Base-by-base conservation (phyloP, 2,888 invertebrate species). In the Lepidocyrtoides sp. region DNA sequence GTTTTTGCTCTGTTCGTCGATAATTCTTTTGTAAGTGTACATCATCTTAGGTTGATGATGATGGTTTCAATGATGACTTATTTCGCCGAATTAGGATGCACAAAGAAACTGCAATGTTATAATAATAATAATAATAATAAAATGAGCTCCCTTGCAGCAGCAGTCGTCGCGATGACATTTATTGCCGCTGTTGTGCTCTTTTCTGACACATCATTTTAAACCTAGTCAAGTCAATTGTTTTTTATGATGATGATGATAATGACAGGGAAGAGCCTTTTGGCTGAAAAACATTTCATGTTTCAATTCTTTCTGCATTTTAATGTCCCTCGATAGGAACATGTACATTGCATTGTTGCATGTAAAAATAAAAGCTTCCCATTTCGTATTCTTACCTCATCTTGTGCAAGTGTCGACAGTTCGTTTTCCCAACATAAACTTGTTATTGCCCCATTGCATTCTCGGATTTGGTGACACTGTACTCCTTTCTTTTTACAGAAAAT, bases 391-490 rank as follows among this genome's bases (percentile, higher is more conserved):
- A n/a, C n/a, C n/a, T n/a, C 7, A 63, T 29, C 29, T 26, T 63
- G 14, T 63, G 63, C 63, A 26, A 63, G 7, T 26, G 63, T 63
- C 63, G 63, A n/a, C 66, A 26, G 60, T 4, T 60, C 17, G 2
- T 5, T 8, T 8, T 23, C 17, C 7, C 7, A 4, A n/a, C 17
- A 66, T 0, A 66, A 66, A 66, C 66, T 66, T 29, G 66, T 66
- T 66, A 66, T 66, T 66, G n/a, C 5, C 66, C 66, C 32, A 66
- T n/a, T n/a, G n/a, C n/a, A n/a, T 66, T 32, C 32, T 66, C 66
- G 66, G 66, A 20, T 3, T 20, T 14, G 48, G 26, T 26, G 10
- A 60, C 26, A 3, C n/a, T 12, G 17, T 10, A 17, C 54, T 10
- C 12, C 54, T 48, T 48, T 48, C 14, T 48, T 48, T 48, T 48